phyloP scores from a whole-genome alignment of 2,888 invertebrate species.

The Polyploca ridens region DNA sequence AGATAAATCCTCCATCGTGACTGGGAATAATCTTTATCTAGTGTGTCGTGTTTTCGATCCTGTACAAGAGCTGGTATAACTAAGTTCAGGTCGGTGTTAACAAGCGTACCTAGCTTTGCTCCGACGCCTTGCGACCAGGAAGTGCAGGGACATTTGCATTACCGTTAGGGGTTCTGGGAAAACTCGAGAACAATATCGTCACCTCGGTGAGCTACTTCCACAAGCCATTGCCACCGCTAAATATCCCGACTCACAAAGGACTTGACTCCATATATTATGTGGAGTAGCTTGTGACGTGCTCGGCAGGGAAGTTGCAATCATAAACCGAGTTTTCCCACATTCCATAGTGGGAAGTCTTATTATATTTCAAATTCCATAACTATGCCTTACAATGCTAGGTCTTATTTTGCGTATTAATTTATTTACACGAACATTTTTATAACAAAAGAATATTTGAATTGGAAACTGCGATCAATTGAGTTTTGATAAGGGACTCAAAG shows the following conservation, averaged over 20 bases:
- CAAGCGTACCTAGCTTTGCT: conserved; percentile 58
- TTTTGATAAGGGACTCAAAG: not conserved
- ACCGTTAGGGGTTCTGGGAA: conserved; percentile 73
- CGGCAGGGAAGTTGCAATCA: conserved; percentile 3
- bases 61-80: conserved; percentile 61
- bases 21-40: conserved; percentile 68
- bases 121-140: conserved; percentile 65
- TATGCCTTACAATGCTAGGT: not conserved
- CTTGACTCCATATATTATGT: conserved; percentile 19
- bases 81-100: conserved; percentile 63
- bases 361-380: not conserved
- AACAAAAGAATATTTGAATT: not conserved
- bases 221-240: conserved; percentile 47
- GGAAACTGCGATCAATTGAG: not conserved
- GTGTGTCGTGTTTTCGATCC: conserved; percentile 65
- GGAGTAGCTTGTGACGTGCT: conserved; percentile 5
- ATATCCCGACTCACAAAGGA: conserved; percentile 34
- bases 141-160: conserved; percentile 74
- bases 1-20: conserved; percentile 72
- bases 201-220: conserved; percentile 53
- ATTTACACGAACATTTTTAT: too few relatives aligned
- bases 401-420: not conserved
- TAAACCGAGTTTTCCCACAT: not conserved
- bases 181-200: conserved; percentile 67
- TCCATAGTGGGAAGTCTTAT: not conserved